Percentiles rank a stretch among this genome's conserved stretches.
Conservation (phyloP, 2,888 invertebrate species). For the Chalcis sispes region DNA sequence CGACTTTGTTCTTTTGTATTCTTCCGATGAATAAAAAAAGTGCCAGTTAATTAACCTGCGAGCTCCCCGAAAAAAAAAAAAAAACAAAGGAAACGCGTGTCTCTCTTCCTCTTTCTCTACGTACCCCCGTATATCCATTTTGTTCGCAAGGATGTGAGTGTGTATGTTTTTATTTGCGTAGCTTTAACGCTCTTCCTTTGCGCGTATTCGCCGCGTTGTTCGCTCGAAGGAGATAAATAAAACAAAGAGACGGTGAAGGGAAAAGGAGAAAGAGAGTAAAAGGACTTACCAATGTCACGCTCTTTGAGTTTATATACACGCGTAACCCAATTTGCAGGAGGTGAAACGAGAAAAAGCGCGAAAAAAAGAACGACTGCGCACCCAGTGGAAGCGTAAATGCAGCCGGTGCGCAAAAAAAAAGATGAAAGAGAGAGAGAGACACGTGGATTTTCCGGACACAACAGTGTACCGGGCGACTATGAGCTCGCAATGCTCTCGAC, state of each 20-base stretch:
- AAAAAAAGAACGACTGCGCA: slow-evolving; percentile 33
- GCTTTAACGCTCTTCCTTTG: background rate
- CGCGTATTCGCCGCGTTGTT: background rate
- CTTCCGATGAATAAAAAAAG: background rate
- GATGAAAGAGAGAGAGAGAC: slow-evolving; percentile 19
- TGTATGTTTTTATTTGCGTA: background rate
- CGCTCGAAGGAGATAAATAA: background rate
- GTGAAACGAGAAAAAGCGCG: background rate
- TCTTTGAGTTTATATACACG: too few species aligned
- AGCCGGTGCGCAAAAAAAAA: slow-evolving; percentile 18
- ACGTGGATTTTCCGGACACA: slow-evolving; percentile 29
- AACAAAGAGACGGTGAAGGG: background rate
- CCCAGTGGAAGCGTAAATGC: slow-evolving; percentile 24
- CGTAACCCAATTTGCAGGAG: slow-evolving; percentile 61
- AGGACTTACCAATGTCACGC: slow-evolving; percentile 27
- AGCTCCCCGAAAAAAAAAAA: background rate
- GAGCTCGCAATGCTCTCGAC: slow-evolving; percentile 69
- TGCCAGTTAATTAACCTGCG: slow-evolving; percentile 28
- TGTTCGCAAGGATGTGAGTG: background rate
- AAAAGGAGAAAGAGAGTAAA: slow-evolving; percentile 12
- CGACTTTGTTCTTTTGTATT: background rate
- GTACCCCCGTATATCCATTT: background rate
- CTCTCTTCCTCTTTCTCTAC: too few species aligned
- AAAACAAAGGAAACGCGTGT: background rate
- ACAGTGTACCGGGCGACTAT: background rate